Evolutionary conservation across 64 coral and sea anemone genomes (phyloP), one percentile per base, ranked within the genome.

Genomic region (Montipora cactus): DNA sequence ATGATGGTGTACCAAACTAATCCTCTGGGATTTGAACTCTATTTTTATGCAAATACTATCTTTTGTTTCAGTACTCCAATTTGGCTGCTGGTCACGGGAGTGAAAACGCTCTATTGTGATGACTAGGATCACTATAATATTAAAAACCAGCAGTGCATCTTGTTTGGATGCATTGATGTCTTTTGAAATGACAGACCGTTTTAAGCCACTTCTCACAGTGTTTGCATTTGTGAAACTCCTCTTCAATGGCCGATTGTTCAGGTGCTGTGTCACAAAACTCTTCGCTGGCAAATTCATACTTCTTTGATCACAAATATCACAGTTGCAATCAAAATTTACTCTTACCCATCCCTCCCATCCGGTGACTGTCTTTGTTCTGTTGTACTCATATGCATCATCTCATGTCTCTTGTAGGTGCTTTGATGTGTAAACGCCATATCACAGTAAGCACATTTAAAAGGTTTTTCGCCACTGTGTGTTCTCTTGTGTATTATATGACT

Each of bases 381-480:
- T 55, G 62, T 67, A 18, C 15, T 9, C 62, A 15, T 67, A 90
- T n/a, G 74, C 21, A 23, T 67, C 80, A 0, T 19, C 18, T 21
- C 19, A 21, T 76, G 74, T 45, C 23, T 46, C 4, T 3, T 37
- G 11, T 12, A 1, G 2, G 1, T 8, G 8, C 9, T 47, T 11
- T 57, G 47, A 45, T 81, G 77, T 18, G 23, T 14, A 67, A 91
- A 91, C 44, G n/a, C 18, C 45, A 70, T 81, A 3, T 58, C 58
- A 45, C 89, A 90, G 19, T 90, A 47, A 46, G 15, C 45, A 73
- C 89, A 90, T 14, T 81, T 64, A 23, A 67, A 80, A 16, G 89
- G 89, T 73, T 68, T 90, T n/a, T 67, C 22, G 15, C 79, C 89
- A 13, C 64, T 90, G 44, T 90, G 89, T 3, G 22, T 68, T 19